Evolutionary conservation across 2,113 vertebrate species (phyloP).

Genomic region (Bos taurus): DNA sequence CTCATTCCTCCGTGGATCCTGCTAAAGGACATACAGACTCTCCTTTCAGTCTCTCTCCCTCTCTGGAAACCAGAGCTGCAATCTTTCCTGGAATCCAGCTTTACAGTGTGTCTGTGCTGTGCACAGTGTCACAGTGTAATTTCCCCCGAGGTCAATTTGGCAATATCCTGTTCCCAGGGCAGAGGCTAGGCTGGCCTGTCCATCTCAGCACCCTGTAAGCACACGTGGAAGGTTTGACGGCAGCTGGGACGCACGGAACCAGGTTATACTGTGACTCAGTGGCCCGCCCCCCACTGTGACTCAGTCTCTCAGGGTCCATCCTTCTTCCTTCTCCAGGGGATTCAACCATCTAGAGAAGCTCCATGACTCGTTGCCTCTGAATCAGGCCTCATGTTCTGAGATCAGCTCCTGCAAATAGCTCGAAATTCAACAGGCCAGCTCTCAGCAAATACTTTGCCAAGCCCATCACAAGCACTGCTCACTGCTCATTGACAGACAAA

Average conservation of each 20-base stretch:
- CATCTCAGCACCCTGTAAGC: not conserved
- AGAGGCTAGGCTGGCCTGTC: not conserved
- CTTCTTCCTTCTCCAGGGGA: not conserved
- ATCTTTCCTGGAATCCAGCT: too few relatives aligned
- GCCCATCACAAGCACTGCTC: not conserved
- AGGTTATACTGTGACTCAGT: not conserved
- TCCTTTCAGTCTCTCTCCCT: not conserved
- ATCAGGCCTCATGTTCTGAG: not conserved
- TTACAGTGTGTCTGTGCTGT: not conserved
- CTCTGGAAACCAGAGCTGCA: not conserved
- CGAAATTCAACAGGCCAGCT: slow-evolving; percentile 7
- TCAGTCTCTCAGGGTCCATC: not conserved
- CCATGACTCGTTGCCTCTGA: not conserved
- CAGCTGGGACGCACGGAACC: rapidly evolving
- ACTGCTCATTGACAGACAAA: slow-evolving; percentile 12
- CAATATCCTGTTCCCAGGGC: not conserved
- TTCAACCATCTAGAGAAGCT: not conserved
- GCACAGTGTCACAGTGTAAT: rapidly evolving
- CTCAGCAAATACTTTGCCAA: slow-evolving; percentile 42
- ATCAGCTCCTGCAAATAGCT: slow-evolving; percentile 37
- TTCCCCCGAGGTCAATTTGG: rapidly evolving
- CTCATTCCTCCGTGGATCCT: not conserved
- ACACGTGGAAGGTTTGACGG: rapidly evolving
- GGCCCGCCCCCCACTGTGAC: not conserved
- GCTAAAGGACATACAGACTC: not conserved